These are phyloP conservation scores for Plagodis pulveraria DNA, from an alignment of 2,888 invertebrate genomes.

Conservation along the genomic window DNA sequence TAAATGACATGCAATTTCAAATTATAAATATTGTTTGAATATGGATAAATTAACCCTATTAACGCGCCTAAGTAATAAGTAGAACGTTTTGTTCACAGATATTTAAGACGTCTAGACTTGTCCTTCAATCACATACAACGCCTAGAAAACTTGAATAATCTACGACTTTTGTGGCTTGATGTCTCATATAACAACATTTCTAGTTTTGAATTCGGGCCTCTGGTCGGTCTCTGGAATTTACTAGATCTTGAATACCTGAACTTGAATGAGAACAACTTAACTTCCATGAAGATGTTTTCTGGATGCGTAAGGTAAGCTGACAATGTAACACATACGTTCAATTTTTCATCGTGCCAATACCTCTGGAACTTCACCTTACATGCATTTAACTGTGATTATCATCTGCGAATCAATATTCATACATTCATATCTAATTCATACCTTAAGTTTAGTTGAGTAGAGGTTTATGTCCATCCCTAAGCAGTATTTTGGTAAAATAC, in stretches of 20 bases:
- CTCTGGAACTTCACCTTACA: too few relatives aligned
- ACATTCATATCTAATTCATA: too few relatives aligned
- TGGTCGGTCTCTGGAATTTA: constrained; percentile 78
- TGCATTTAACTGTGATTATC: too few relatives aligned
- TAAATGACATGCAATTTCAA: too few relatives aligned
- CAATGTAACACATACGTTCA: background rate
- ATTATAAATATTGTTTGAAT: too few relatives aligned
- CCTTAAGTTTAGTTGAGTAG: too few relatives aligned
- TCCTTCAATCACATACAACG: constrained; percentile 85
- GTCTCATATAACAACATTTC: constrained; percentile 84
- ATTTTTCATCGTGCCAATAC: too few relatives aligned
- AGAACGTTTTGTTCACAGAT: constrained; percentile 61
- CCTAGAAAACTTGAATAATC: constrained; percentile 83
- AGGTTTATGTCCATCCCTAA: too few relatives aligned
- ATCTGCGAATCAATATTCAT: too few relatives aligned
- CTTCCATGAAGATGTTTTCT: constrained; percentile 80
- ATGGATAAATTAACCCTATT: too few relatives aligned
- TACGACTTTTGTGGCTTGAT: constrained; percentile 81
- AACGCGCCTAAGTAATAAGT: background rate
- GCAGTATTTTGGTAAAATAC: too few relatives aligned
- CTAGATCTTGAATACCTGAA: constrained; percentile 80
- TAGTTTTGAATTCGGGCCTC: constrained; percentile 65
- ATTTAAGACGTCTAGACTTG: constrained; percentile 83
- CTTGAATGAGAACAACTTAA: constrained; percentile 82
- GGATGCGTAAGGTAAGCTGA: constrained; percentile 64